These are phyloP conservation scores for Clunio marinus DNA, from an alignment of 2,888 invertebrate genomes.

Conservation along the genomic window DNA sequence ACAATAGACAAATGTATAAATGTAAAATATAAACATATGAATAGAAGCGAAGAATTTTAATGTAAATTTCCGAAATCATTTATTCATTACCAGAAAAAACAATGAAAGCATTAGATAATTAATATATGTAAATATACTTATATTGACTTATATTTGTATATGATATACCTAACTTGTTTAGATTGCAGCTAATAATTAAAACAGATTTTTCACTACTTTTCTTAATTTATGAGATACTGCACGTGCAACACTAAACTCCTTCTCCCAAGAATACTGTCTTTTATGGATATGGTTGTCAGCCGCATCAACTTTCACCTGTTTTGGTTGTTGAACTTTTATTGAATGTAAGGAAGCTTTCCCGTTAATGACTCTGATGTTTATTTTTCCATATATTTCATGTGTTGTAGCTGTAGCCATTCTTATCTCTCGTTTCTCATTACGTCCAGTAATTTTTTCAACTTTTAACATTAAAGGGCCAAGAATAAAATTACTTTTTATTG, in stretches of 20 bases:
- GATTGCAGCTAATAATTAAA: no score
- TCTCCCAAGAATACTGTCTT: conserved; percentile 76
- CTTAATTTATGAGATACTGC: conserved; percentile 77
- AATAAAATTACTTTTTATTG: conserved; percentile 75
- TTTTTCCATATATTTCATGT: conserved; percentile 77
- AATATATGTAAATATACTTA: no score
- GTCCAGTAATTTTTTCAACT: conserved; percentile 61
- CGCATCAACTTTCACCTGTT: conserved; percentile 82
- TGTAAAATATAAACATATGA: no score
- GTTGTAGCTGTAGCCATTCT: conserved; percentile 84
- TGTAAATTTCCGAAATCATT: no score
- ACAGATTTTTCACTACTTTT: no score
- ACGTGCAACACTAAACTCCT: conserved; percentile 77
- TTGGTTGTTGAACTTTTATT: conserved; percentile 80
- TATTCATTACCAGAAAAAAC: no score
- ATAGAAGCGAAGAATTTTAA: no score
- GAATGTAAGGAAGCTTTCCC: conserved; percentile 79
- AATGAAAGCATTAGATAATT: no score
- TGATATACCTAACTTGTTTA: no score
- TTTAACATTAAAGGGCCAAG: conserved; percentile 74
- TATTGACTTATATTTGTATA: no score
- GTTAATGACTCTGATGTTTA: conserved; percentile 71
- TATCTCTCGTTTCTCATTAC: conserved; percentile 73
- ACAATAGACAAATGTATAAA: no score
- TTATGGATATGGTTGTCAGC: conserved; percentile 77